These are phyloP conservation scores for Notodonta ziczac DNA, from an alignment of 2,888 invertebrate species.

Conservation along the genomic window DNA sequence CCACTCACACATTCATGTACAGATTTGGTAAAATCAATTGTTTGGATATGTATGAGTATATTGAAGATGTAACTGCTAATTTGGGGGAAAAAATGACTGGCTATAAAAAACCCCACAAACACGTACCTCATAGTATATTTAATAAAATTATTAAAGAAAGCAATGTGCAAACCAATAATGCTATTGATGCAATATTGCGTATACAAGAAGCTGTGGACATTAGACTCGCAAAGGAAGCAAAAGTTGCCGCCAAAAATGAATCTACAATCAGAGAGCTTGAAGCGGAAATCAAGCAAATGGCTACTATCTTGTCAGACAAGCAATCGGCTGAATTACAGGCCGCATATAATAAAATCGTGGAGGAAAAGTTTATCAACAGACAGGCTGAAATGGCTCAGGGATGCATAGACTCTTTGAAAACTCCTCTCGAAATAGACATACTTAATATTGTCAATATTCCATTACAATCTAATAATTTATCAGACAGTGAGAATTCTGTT, in stretches of 20 bases:
- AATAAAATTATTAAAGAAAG: constrained; percentile 73
- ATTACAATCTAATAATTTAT: constrained; percentile 50
- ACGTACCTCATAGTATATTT: constrained; percentile 68
- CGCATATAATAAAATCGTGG: constrained; percentile 58
- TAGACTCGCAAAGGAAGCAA: constrained; percentile 70
- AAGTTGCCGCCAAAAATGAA: constrained; percentile 73
- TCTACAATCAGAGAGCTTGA: constrained; percentile 70
- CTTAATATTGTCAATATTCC: constrained; percentile 60
- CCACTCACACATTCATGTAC: constrained; percentile 86
- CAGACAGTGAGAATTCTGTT: constrained; percentile 50
- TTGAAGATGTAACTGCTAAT: constrained; percentile 83
- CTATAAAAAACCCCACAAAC: constrained; percentile 67
- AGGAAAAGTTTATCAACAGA: constrained; percentile 59
- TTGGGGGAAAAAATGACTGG: constrained; percentile 79
- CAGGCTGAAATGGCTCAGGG: constrained; percentile 74
- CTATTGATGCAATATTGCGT: constrained; percentile 70
- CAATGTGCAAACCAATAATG: constrained; percentile 66
- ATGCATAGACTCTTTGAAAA: constrained; percentile 68
- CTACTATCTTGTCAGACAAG: constrained; percentile 69
- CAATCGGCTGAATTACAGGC: constrained; percentile 63
- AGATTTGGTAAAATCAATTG: constrained; percentile 85
- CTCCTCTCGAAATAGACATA: constrained; percentile 61
- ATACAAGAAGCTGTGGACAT: constrained; percentile 76
- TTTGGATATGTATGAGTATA: constrained; percentile 80
- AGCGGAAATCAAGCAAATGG: constrained; percentile 78